These are phyloP conservation scores for Drosophila parthenogenetica DNA, from an alignment of 2,888 invertebrate species.

Conservation along the genomic window DNA sequence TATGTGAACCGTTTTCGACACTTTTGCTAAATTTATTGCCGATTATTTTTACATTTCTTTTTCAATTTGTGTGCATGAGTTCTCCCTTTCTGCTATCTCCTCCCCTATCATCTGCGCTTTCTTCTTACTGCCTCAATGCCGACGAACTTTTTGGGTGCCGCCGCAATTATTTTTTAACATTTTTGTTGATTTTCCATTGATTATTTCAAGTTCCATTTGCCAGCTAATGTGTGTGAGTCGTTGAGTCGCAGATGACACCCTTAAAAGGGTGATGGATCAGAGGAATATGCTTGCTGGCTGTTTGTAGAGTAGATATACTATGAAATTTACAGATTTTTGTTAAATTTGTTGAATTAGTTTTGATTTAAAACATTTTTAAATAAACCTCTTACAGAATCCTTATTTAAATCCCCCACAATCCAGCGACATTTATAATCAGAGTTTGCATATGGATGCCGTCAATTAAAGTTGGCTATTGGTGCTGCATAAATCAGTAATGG, in stretches of 20 bases:
- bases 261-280: background rate
- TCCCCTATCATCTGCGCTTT: background rate
- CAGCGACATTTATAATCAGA: conserved; percentile 18
- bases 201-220: conserved; percentile 46
- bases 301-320: background rate
- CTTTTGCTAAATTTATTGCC: conserved; percentile 80
- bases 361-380: no score
- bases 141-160: conserved; percentile 37
- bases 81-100: background rate
- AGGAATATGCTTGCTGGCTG: background rate
- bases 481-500: conserved; percentile 68
- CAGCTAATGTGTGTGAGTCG: background rate
- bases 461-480: conserved; percentile 45
- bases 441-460: conserved; percentile 60
- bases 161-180: conserved; percentile 73
- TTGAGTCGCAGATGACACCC: conserved; percentile 30
- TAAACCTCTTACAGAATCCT: no score
- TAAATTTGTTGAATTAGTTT: background rate
- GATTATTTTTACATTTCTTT: conserved; percentile 80
- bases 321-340: background rate
- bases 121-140: background rate
- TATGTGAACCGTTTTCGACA: conserved; percentile 74
- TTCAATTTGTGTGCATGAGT: conserved; percentile 52
- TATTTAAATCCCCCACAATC: no score
- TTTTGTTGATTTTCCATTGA: conserved; percentile 77